Evolutionary conservation across 1,140 invertebrate genomes (phyloP), one percentile per base, ranked within the genome.

Genomic region (Drosophila subobscura): DNA sequence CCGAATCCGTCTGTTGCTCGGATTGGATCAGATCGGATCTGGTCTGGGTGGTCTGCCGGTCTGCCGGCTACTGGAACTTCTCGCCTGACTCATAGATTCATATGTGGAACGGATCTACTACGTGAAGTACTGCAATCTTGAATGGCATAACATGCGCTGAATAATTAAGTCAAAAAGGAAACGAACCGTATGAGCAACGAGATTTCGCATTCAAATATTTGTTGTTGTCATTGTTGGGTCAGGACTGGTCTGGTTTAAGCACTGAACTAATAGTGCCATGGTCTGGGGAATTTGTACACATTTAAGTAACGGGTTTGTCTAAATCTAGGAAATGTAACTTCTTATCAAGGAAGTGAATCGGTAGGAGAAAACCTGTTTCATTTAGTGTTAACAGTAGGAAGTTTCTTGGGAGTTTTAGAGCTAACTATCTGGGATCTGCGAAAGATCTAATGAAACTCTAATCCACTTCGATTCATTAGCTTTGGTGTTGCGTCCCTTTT

Each of bases 91-190:
- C 64, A 75, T 55, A 51, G 10, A 51, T 22, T 27, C 29, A 54
- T 54, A 56, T 52, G 27, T 57, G 46, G 53, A 65, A 50, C 77
- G 77, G 65, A 81, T 77, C 74, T 77, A 76, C 66, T 42, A 55
- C 63, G 46, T 29, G 23, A 12, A 12, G 33, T 12, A 58, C 53
- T 47, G 59, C 59, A 67, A 65, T 56, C 44, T 29, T 57, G 51
- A 52, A 56, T 57, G 66, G 40, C 52, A 52, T 58, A 29, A 49
- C 40, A 70, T 56, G 66, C 41, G 59, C 60, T 80, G 68, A 47
- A 86, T 77, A 85, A 86, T 86, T 81, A 88, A 81, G 75, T 60
- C 58, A 12, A 75, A 81, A 81, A 81, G 83, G 83, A 85, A 85
- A 85, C 77, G 58, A 49, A 49, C 60, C 66, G 64, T 77, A 74